Conservation (phyloP, 2,797 vertebrate genomes). For the Pseudochirops corinnae region DNA sequence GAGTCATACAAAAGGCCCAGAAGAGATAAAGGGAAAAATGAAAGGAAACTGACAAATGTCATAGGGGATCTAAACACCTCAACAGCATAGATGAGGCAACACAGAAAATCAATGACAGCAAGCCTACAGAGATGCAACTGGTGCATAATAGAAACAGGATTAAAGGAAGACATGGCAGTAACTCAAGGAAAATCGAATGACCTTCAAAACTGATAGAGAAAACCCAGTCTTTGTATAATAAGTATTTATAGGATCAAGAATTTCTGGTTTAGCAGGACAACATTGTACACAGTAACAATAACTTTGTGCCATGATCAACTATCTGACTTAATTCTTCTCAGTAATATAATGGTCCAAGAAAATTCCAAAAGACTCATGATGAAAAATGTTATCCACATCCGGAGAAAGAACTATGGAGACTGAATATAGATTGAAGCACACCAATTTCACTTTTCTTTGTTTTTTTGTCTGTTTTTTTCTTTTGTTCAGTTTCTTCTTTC, state of each 20-base stretch:
- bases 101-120: background rate
- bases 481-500: no score
- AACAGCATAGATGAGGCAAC: background rate
- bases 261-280: background rate
- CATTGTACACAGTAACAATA: no score
- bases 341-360: no score
- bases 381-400: no score
- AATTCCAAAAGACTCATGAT: no score
- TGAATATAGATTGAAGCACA: no score
- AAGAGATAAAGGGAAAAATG: background rate
- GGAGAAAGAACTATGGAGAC: no score
- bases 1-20: background rate
- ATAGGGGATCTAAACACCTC: background rate
- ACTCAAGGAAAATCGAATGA: background rate
- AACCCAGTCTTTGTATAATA: background rate
- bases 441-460: no score
- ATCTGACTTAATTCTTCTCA: no score
- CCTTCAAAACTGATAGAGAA: background rate
- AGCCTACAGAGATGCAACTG: background rate
- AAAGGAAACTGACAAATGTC: background rate
- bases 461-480: no score
- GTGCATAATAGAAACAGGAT: background rate
- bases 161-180: background rate
- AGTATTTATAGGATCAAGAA: background rate
- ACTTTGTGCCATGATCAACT: no score